These are phyloP conservation scores for Cataglyphis rosenhaueri DNA, from an alignment of 2,888 invertebrate genomes.

Conservation along the genomic window DNA sequence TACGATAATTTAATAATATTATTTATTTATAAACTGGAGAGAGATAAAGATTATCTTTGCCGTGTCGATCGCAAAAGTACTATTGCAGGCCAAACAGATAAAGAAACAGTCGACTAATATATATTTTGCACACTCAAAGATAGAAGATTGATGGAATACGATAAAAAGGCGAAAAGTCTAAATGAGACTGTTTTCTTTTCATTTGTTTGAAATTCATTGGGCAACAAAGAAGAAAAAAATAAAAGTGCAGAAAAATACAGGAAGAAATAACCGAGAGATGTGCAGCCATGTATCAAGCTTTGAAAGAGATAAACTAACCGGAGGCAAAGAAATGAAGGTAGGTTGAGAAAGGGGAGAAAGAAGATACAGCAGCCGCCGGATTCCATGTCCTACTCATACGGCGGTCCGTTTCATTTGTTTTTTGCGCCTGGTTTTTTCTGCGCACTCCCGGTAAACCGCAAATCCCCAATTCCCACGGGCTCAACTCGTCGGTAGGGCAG, in stretches of 20 bases:
- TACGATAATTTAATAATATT: background rate
- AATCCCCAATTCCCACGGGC: slow-evolving; percentile 78
- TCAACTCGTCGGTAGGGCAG: slow-evolving; percentile 43
- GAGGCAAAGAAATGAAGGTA: slow-evolving; percentile 48
- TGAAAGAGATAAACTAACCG: slow-evolving; percentile 43
- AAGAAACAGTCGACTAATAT: slow-evolving; percentile 3
- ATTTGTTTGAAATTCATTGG: slow-evolving; percentile 79
- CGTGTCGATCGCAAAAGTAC: slow-evolving; percentile 10
- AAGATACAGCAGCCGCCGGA: slow-evolving; percentile 64
- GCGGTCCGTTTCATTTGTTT: slow-evolving; percentile 75
- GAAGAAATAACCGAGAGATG: slow-evolving; percentile 64
- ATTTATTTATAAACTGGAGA: background rate
- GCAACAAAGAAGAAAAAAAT: slow-evolving; percentile 61
- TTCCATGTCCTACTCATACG: slow-evolving; percentile 63
- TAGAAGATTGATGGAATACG: slow-evolving; percentile 31
- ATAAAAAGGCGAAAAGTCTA: slow-evolving; percentile 29
- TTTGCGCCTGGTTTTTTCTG: slow-evolving; percentile 69
- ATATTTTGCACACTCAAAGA: background rate
- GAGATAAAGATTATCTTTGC: background rate
- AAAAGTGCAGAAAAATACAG: background rate
- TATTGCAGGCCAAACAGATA: slow-evolving; percentile 4
- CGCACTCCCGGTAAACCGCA: slow-evolving; percentile 77
- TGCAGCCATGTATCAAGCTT: slow-evolving; percentile 46
- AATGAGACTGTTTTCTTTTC: slow-evolving; percentile 74
- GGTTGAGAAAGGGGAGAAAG: slow-evolving; percentile 54